Evolutionary conservation across 2,797 vertebrate genomes (phyloP), one percentile per base, ranked within the genome.

Genomic region (Cichlasoma orientale): DNA sequence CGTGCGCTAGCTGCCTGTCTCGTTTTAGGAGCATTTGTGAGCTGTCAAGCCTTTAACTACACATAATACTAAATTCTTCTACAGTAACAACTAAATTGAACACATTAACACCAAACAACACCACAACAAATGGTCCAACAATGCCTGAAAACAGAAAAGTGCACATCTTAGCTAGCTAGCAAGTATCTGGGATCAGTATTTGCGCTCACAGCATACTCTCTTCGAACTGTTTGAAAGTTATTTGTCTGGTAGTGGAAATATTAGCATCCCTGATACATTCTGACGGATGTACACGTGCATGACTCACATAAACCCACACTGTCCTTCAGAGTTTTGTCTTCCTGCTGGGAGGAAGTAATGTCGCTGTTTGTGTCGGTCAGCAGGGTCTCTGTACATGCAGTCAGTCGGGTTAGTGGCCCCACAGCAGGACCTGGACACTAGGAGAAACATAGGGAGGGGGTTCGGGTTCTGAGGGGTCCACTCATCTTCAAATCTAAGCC

Each of bases 311-410:
- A 85, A 85, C 59, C 63, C 82, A 72, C 78, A 27, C 81, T 86
- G 88, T 79, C 90, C 88, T 92, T 90, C 88, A 88, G 87, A 86
- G 87, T 77, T 82, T 59, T 57, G 33, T 71, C 27, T 72, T 77
- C 91, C 89, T 38, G 83, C 89, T 84, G 86, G 66, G 92, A 79
- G 75, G 80, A 74, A 52, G 79, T 86, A 86, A 88, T 92, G 90
- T 89, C 82, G 77, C 66, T 88, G 88, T 93, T 93, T 90, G 89
- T 88, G 85, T 83, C 82, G 91, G 92, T 90, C 92, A 91, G 92
- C 92, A 73, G 92, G 92, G 88, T 86, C 88, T 92, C 90, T 93
- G 91, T 94, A 87, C 82, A 86, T 88, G 87, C 89, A 92, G 90
- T 82, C 88, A 91, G 89, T 57, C 61, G 82, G 92, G 92, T 92